Evolutionary conservation across 1,140 invertebrate genomes (phyloP), one percentile per base, ranked within the genome.

Genomic region (Penaeus vannamei): DNA sequence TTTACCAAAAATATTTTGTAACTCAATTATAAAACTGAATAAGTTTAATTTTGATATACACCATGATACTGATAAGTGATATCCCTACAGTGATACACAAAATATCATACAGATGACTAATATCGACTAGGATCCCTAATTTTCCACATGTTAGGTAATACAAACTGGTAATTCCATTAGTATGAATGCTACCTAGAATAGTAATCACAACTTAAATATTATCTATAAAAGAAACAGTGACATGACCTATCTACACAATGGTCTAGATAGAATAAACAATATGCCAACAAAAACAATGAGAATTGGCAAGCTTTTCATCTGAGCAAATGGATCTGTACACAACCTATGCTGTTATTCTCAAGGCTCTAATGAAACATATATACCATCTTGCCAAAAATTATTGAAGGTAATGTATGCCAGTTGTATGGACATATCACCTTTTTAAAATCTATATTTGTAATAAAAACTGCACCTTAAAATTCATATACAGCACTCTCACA

Each of bases 171-270:
- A 81, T 81, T 84, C 64, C 83, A 84, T 69, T 69, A 84, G 62
- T 84, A 84, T 46, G 83, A 69, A 69, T 84, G 53, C 60, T 64
- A 84, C 83, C 46, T 64, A 84, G 42, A 69, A 84, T 84, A 84
- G 62, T 66, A 69, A 84, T 84, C 83, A 84, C 83, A 84, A 84
- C 83, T 84, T 84, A 60, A 64, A 42, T 66, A 84, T 66, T 84
- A 64, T 84, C 64, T 64, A 64, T 64, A 84, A 64, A 69, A 76
- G 42, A 32, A 32, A 76, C 72, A 76, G 72, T 84, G 53, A 84
- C 64, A 69, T 84, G 69, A 84, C 32, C 82, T 84, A 84, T 29
- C 61, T 62, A 64, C 46, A 84, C 61, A 46, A 64, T 23, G 36
- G 42, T 69, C 64, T 84, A 69, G 62, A 69, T 26, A 61, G 29